Conservation (phyloP, 92 coral and sea anemone species). For the Micromussa lordhowensis region DNA sequence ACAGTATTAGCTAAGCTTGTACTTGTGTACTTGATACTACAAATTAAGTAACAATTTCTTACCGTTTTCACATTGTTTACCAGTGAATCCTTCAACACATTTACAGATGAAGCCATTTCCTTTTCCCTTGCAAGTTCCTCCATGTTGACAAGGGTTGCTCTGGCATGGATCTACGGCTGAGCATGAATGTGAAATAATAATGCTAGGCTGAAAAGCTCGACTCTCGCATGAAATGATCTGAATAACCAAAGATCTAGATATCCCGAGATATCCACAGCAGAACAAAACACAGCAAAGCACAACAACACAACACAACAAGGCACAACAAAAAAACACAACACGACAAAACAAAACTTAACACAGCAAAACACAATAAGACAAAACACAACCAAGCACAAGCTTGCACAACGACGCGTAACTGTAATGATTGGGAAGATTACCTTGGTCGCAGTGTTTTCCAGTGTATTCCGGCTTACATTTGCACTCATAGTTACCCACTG, state of each 20-base stretch:
- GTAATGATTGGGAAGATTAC: not conserved
- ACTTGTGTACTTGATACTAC: not conserved
- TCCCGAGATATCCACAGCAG: too few species aligned
- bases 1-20: not conserved
- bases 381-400: too few species aligned
- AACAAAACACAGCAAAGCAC: too few species aligned
- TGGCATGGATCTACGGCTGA: slow-evolving; percentile 30
- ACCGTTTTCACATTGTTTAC: slow-evolving; percentile 49
- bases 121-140: slow-evolving; percentile 45
- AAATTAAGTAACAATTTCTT: not conserved
- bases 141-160: slow-evolving; percentile 55
- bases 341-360: too few species aligned
- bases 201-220: not conserved
- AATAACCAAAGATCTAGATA: too few species aligned
- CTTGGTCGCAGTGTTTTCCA: slow-evolving; percentile 44
- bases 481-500: slow-evolving; percentile 33
- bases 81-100: slow-evolving; percentile 39
- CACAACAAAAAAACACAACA: too few species aligned
- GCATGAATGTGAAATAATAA: not conserved
- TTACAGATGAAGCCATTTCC: slow-evolving; percentile 51
- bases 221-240: too few species aligned
- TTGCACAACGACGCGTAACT: too few species aligned
- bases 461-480: slow-evolving; percentile 34
- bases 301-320: too few species aligned
- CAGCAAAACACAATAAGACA: too few species aligned